These are phyloP conservation scores for Nothura maculosa DNA, from an alignment of 2,797 vertebrate species.

Conservation along the genomic window DNA sequence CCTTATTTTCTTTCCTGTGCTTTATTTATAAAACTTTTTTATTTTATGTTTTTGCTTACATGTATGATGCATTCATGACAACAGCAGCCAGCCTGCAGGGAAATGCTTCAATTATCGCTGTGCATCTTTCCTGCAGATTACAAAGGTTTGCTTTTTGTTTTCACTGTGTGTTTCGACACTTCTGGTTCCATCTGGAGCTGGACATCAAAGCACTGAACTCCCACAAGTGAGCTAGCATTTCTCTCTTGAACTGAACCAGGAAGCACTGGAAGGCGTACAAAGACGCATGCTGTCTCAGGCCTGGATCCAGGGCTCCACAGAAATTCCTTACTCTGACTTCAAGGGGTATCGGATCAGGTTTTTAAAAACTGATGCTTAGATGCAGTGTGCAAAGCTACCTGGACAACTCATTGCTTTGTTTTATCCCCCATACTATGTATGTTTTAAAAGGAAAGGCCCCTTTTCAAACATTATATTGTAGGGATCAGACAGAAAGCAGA, in stretches of 20 bases:
- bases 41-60: not conserved
- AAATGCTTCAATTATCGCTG: not conserved
- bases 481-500: conserved; percentile 50
- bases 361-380: not conserved
- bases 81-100: not conserved
- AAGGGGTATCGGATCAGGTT: rapidly evolving
- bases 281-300: not conserved
- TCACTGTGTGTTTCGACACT: conserved; percentile 6
- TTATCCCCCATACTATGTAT: not conserved
- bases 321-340: not conserved
- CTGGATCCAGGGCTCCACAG: rapidly evolving
- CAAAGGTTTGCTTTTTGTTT: conserved; percentile 47
- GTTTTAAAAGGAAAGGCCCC: conserved; percentile 26
- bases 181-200: conserved; percentile 64
- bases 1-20: not conserved
- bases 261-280: conserved; percentile 44
- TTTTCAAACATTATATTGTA: conserved; percentile 33
- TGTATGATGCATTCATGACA: not conserved
- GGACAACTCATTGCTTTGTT: not conserved
- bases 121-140: conserved; percentile 13
- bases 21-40: not conserved
- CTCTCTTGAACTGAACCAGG: conserved; percentile 26
- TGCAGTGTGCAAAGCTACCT: not conserved
- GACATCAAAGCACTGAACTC: conserved; percentile 50
- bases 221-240: conserved; percentile 26